phyloP scores from a whole-genome alignment of 2,888 invertebrate species.

The Amphipoea oculea region DNA sequence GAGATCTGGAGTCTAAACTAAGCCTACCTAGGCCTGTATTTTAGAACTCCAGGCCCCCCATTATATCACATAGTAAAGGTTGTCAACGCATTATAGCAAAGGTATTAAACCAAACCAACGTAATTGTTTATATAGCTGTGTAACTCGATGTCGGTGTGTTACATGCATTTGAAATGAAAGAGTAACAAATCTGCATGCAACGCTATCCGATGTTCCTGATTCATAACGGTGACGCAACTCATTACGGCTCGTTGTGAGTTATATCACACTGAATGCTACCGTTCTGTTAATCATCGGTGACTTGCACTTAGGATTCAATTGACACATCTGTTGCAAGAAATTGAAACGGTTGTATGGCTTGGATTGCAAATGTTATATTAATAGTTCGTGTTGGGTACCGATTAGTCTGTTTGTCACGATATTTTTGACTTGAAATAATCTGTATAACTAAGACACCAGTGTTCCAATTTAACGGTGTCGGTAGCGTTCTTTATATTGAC shows the following conservation, averaged over 20 bases:
- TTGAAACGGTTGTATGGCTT: constrained; percentile 6
- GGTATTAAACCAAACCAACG: not conserved
- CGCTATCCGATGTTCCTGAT: constrained; percentile 59
- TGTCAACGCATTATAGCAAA: not conserved
- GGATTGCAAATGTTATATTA: not conserved
- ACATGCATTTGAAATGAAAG: constrained; percentile 36
- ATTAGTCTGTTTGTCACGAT: not conserved
- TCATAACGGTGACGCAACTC: constrained; percentile 67
- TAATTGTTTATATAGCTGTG: constrained; percentile 17
- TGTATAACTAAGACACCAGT: not conserved
- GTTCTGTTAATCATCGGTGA: constrained; percentile 33
- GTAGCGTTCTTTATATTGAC: not conserved
- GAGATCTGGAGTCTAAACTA: too few relatives aligned
- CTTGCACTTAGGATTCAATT: constrained; percentile 35
- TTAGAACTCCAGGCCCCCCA: too few relatives aligned
- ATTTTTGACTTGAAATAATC: not conserved
- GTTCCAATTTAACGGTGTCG: not conserved
- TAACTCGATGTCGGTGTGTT: constrained; percentile 23
- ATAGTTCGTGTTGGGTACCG: not conserved
- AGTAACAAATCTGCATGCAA: constrained; percentile 57
- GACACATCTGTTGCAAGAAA: constrained; percentile 17
- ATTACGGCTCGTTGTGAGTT: constrained; percentile 59
- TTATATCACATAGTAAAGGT: too few relatives aligned
- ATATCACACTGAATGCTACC: constrained; percentile 49
- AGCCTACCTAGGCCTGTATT: too few relatives aligned